These are phyloP conservation scores for Amphibalanus amphitrite DNA, from an alignment of 1,140 invertebrate genomes.

Conservation along the genomic window DNA sequence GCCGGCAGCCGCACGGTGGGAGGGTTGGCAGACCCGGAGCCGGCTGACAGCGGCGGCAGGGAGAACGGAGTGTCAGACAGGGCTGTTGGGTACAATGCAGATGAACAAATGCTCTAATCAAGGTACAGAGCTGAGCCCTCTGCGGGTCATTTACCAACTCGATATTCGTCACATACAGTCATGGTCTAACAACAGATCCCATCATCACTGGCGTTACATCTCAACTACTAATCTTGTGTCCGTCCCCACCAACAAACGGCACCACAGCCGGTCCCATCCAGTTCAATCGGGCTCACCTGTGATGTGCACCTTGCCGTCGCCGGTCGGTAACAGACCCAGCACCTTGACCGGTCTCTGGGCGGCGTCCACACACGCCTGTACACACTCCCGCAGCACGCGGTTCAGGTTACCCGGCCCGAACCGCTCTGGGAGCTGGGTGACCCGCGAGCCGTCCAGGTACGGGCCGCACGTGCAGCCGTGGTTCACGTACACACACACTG, in stretches of 20 bases:
- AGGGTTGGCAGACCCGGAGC: conserved; percentile 8
- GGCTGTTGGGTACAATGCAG: too few species aligned
- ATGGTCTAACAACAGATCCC: too few species aligned
- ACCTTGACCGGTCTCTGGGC: conserved; percentile 39
- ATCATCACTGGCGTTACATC: too few species aligned
- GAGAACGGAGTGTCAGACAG: too few species aligned
- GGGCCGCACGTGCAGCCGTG: conserved; percentile 39
- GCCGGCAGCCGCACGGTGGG: conserved; percentile 30
- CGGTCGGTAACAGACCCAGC: conserved; percentile 37
- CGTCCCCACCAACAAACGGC: too few species aligned
- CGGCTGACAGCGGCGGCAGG: neutral
- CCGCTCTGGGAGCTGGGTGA: conserved; percentile 36
- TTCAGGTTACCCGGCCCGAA: conserved; percentile 40
- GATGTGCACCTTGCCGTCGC: conserved; percentile 37
- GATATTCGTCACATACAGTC: too few species aligned
- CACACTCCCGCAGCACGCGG: conserved; percentile 37
- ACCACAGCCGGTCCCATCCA: neutral
- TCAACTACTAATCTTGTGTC: too few species aligned
- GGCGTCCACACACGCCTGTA: conserved; percentile 42
- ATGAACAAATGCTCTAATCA: too few species aligned
- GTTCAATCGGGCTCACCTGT: conserved; percentile 26
- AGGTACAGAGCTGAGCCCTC: too few species aligned
- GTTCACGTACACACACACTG: conserved; percentile 42
- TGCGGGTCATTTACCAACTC: too few species aligned
- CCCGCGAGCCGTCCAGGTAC: conserved; percentile 38